phyloP scores from a whole-genome alignment of 2,113 vertebrate species.

The Calypte anna region DNA sequence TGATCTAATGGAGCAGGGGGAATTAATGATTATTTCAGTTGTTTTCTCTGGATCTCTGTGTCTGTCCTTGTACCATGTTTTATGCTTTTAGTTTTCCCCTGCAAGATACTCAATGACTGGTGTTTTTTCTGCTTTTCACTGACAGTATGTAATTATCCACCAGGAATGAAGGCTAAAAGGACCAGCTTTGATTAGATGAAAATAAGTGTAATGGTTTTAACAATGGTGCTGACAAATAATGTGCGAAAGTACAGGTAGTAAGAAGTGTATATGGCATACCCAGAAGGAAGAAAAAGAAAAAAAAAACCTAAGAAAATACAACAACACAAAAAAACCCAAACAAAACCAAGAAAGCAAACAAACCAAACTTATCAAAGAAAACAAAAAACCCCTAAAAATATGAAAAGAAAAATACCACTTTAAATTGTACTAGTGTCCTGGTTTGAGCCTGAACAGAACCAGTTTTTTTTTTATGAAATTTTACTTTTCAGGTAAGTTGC shows the following conservation, averaged over 20 bases:
- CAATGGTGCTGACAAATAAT: neutral
- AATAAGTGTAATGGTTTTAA: neutral
- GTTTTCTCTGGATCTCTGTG: neutral
- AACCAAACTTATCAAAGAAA: too few relatives aligned
- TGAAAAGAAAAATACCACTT: neutral
- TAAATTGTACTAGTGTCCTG: too few relatives aligned
- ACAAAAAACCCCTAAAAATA: neutral
- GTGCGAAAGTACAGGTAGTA: neutral
- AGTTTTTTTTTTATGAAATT: too few relatives aligned
- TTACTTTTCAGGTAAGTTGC: too few relatives aligned
- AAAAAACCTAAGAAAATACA: too few relatives aligned
- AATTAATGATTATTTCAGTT: neutral
- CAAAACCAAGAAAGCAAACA: too few relatives aligned
- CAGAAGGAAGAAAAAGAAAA: neutral
- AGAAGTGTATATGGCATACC: fast-evolving
- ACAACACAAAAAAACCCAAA: too few relatives aligned
- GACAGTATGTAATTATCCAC: neutral
- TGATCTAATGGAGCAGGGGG: neutral
- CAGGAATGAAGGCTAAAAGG: neutral
- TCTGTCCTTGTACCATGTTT: neutral
- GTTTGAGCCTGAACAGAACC: too few relatives aligned
- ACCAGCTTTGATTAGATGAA: neutral
- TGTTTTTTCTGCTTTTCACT: neutral
- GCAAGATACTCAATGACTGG: neutral
- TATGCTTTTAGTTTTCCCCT: neutral